Conservation (phyloP, 1,140 invertebrate species). For the Dendroctonus ponderosae region DNA sequence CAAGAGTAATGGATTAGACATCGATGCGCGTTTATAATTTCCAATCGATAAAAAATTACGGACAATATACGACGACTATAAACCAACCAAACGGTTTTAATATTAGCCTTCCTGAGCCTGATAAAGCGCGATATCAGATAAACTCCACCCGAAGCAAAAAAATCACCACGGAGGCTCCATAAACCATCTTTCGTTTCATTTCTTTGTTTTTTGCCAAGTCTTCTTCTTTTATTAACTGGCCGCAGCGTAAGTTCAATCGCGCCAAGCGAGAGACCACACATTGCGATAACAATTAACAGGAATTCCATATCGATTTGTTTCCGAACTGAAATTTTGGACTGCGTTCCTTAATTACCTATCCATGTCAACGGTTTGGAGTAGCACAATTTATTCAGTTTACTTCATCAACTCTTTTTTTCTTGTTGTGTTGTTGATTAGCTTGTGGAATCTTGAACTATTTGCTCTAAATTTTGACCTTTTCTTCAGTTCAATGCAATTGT, state of each 20-base stretch:
- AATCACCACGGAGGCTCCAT: slow-evolving; percentile 26
- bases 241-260: slow-evolving; percentile 35
- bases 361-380: background rate
- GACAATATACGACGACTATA: slow-evolving; percentile 22
- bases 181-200: slow-evolving; percentile 34
- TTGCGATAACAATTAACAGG: slow-evolving; percentile 37
- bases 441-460: too few relatives aligned
- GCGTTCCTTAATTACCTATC: slow-evolving; percentile 22
- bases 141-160: slow-evolving; percentile 17
- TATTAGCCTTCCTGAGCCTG: slow-evolving; percentile 18
- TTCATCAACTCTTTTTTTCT: too few relatives aligned
- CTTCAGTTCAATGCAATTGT: too few relatives aligned
- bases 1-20: too few relatives aligned
- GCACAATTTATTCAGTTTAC: too few relatives aligned
- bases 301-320: slow-evolving; percentile 35
- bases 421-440: too few relatives aligned
- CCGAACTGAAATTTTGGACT: slow-evolving; percentile 17
- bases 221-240: slow-evolving; percentile 34
- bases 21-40: too few relatives aligned
- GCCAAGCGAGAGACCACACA: slow-evolving; percentile 36
- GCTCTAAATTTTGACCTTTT: too few relatives aligned
- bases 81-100: slow-evolving; percentile 21
- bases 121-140: slow-evolving; percentile 32
- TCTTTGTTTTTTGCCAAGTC: slow-evolving; percentile 22
- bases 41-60: slow-evolving; percentile 16